phyloP scores from a whole-genome alignment of 2,888 invertebrate species.

The Hyalella azteca region DNA sequence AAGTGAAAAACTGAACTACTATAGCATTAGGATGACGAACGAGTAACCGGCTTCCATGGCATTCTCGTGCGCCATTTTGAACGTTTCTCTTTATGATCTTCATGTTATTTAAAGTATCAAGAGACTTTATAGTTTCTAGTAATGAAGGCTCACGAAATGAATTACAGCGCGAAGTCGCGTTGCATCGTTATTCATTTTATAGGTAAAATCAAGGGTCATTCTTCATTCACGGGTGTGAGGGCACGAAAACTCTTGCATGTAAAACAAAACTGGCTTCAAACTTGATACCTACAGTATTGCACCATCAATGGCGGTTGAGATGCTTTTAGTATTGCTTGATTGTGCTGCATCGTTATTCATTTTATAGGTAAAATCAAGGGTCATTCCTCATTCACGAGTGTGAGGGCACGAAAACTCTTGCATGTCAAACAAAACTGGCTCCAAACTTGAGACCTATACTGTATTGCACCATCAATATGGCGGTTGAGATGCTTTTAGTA shows the following conservation, averaged over 20 bases:
- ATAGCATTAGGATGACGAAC: slow-evolving; percentile 30
- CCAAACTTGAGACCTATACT: too few species aligned
- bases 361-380: background rate
- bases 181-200: background rate
- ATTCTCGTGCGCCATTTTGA: slow-evolving; percentile 30
- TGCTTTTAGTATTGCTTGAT: too few species aligned
- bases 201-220: background rate
- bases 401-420: too few species aligned
- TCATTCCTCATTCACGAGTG: slow-evolving; percentile 1
- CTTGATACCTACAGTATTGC: too few species aligned
- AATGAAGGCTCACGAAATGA: slow-evolving; percentile 12
- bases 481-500: too few species aligned
- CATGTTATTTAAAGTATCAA: slow-evolving; percentile 8
- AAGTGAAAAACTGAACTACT: slow-evolving; percentile 33
- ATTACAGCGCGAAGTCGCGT: background rate
- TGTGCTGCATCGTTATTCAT: background rate
- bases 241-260: too few species aligned
- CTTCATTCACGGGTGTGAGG: too few species aligned
- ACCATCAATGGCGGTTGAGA: too few species aligned
- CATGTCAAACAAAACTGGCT: too few species aligned
- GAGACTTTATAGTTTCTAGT: slow-evolving; percentile 21
- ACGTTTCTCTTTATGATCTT: slow-evolving; percentile 27
- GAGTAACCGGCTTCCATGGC: slow-evolving; percentile 13
- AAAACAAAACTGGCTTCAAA: too few species aligned
- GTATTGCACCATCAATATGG: too few species aligned